These are phyloP conservation scores for Chrysolophus pictus DNA, from an alignment of 2,797 vertebrate genomes.

Conservation along the genomic window DNA sequence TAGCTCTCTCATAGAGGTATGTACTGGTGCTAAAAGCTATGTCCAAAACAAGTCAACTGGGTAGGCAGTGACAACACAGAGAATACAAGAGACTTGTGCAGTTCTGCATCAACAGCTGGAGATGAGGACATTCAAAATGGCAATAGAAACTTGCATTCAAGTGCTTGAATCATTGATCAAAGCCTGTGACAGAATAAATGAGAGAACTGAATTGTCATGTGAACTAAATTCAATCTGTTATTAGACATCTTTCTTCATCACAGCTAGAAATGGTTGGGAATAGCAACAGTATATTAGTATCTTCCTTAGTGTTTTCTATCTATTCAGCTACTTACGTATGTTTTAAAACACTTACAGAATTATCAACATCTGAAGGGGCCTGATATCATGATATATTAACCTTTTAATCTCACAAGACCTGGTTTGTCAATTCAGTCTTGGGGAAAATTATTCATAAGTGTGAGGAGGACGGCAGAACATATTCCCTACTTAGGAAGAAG, in stretches of 20 bases:
- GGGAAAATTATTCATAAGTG: not conserved
- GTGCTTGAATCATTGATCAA: not conserved
- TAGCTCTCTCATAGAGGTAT: not conserved
- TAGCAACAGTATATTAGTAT: not conserved
- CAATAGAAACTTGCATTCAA: not conserved
- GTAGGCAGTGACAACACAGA: not conserved
- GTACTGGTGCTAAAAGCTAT: fast-evolving
- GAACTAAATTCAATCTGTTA: not conserved
- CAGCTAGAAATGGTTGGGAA: not conserved
- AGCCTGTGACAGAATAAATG: not conserved
- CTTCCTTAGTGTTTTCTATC: not conserved
- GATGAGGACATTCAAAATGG: not conserved
- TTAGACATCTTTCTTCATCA: not conserved
- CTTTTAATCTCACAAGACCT: not conserved
- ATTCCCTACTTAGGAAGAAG: not conserved
- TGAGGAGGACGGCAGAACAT: not conserved
- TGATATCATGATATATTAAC: not conserved
- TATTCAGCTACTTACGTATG: not conserved
- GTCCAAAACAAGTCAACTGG: not conserved
- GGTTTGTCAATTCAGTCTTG: not conserved
- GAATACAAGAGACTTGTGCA: not conserved
- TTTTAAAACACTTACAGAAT: fast-evolving
- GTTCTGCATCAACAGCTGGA: not conserved
- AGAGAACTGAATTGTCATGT: not conserved
- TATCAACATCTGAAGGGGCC: not conserved